Evolutionary conservation across 2,113 vertebrate species (phyloP), one percentile per base, ranked within the genome.

Genomic region (Sterrhoptilus dennistouni): DNA sequence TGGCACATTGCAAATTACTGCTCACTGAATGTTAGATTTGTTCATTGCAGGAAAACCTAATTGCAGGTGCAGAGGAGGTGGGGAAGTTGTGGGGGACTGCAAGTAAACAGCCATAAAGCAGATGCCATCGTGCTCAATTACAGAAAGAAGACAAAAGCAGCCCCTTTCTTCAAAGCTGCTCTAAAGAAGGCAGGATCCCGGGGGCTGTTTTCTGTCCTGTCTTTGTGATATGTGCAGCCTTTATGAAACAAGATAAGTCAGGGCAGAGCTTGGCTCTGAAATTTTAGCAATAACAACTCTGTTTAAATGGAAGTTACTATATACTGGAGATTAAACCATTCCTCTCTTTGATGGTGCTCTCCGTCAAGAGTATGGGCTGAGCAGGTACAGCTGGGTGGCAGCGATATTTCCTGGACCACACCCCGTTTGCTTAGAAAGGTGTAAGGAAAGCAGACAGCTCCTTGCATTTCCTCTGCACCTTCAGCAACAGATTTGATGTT

Each of bases 41-140:
- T 76, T 76, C 81, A 21, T 57, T 42, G 84, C 71, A 54, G 84
- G 70, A 90, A 84, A 59, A 77, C 72, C 63, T 96, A 96, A 96
- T 96, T 94, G 78, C 90, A 95, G 90, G 84, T 78, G 70, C 72
- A 93, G 65, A 89, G 80, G 84, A 90, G 92, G 84, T 68, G 81
- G 91, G 63, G 54, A 94, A 81, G 64, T 83, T 88, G 89, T 47
- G 66, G 57, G 42, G 74, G 76, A 33, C 69, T 89, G 57, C 83
- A 86, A 91, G 94, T 79, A 95, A 89, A 84, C 72, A 92, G 38
- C 85, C 65, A 82, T 87, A 81, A 93, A 89, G 80, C 71, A 80
- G 78, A 72, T 91, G 59, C 89, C 52, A 70, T 93, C 71, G 10
- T 54, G 54, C 65, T 91, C 40, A 63, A 15, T 91, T 92, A 89